Conservation (phyloP, 1,140 invertebrate genomes). For the Nasonia vitripennis region DNA sequence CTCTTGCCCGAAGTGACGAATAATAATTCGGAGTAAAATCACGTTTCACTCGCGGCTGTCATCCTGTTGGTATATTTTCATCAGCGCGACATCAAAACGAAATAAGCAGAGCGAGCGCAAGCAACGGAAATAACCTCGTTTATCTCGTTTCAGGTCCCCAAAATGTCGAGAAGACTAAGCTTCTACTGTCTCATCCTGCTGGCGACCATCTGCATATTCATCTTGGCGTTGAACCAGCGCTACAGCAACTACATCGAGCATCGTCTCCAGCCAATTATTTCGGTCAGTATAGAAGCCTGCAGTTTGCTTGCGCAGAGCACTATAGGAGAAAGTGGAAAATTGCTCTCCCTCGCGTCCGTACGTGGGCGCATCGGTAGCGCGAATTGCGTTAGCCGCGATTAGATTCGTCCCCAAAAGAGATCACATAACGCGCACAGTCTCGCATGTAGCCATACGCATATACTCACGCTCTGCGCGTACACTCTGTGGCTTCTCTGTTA, state of each 20-base stretch:
- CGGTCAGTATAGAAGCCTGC: conserved; percentile 65
- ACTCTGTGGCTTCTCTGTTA: neutral
- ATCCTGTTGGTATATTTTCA: too few species aligned
- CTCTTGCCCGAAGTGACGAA: neutral
- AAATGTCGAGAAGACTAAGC: conserved; percentile 69
- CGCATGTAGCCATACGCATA: neutral
- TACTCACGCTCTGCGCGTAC: neutral
- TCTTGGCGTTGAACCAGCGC: conserved; percentile 71
- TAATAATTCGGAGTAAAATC: neutral
- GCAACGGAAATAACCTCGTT: neutral
- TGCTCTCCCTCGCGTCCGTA: neutral
- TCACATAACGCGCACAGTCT: neutral
- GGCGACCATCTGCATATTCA: conserved; percentile 71
- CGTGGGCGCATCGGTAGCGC: neutral
- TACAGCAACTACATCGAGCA: conserved; percentile 71
- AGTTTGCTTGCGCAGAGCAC: neutral
- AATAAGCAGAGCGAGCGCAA: neutral
- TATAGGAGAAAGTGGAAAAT: conserved; percentile 43
- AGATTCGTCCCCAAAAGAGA: conserved; percentile 31
- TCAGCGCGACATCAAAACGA: too few species aligned
- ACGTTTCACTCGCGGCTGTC: too few species aligned
- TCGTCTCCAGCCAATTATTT: conserved; percentile 68
- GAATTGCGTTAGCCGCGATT: conserved; percentile 28
- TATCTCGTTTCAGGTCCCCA: neutral
- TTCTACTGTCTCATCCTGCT: conserved; percentile 71